Evolutionary conservation across 2,797 vertebrate genomes (phyloP).

Genomic region (Acrossocheilus fasciatus): DNA sequence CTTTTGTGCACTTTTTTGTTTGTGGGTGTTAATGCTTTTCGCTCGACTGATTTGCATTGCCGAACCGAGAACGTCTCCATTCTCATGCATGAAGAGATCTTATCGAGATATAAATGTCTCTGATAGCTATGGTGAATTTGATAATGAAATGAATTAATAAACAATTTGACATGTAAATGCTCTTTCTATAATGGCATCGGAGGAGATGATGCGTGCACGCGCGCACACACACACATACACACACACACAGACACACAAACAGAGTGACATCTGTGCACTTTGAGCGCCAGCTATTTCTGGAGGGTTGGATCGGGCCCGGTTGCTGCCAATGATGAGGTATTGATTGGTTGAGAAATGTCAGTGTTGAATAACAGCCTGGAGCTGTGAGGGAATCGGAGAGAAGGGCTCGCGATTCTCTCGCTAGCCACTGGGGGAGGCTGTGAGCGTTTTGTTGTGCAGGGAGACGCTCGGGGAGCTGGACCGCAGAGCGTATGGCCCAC

Average conservation of each 20-base stretch:
- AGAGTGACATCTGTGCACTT: slow-evolving; percentile 62
- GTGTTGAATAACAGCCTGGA: slow-evolving; percentile 67
- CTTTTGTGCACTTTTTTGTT: slow-evolving; percentile 52
- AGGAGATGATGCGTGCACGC: slow-evolving; percentile 49
- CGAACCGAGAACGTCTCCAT: slow-evolving; percentile 47
- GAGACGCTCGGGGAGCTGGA: background rate
- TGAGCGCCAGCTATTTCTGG: slow-evolving; percentile 67
- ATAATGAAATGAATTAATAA: slow-evolving; percentile 64
- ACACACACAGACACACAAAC: background rate
- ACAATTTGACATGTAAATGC: slow-evolving; percentile 63
- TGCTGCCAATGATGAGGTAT: slow-evolving; percentile 81
- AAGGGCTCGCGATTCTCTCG: slow-evolving; percentile 13
- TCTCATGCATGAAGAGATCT: slow-evolving; percentile 59
- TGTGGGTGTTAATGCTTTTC: slow-evolving; percentile 55
- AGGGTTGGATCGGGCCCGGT: slow-evolving; percentile 74
- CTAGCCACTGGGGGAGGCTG: slow-evolving; percentile 65
- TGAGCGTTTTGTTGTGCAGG: slow-evolving; percentile 46
- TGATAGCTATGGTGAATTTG: slow-evolving; percentile 61
- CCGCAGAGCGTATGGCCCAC: slow-evolving; percentile 32
- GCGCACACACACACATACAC: background rate
- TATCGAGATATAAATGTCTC: slow-evolving; percentile 63
- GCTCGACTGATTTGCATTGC: slow-evolving; percentile 59
- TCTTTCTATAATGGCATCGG: slow-evolving; percentile 46
- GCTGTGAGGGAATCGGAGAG: slow-evolving; percentile 57
- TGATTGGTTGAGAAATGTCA: slow-evolving; percentile 81